These are phyloP conservation scores for Eurypyga helias DNA, from an alignment of 2,113 vertebrate genomes.

Conservation along the genomic window DNA sequence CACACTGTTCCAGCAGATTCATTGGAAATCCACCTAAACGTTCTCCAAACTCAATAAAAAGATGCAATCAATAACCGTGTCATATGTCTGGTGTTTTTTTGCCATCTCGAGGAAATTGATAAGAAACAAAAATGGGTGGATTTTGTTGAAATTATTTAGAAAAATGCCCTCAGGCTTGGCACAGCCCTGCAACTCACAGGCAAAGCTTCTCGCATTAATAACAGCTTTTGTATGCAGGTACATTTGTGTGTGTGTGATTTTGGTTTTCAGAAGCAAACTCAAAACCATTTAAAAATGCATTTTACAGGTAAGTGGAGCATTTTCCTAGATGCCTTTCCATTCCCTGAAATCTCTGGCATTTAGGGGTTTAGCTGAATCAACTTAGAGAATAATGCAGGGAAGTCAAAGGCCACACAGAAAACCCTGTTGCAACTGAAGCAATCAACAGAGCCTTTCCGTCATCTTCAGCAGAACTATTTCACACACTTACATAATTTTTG, in stretches of 20 bases:
- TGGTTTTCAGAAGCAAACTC: background rate
- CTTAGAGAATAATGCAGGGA: background rate
- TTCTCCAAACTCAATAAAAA: background rate
- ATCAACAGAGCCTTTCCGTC: accelerated
- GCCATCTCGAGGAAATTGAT: background rate
- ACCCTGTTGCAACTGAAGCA: background rate
- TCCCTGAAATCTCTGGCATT: background rate
- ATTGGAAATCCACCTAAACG: background rate
- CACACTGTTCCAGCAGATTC: background rate
- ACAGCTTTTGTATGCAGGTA: background rate
- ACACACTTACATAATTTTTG: background rate
- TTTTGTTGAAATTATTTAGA: background rate
- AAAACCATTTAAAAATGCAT: background rate
- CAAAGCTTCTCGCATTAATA: background rate
- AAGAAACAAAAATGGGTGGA: background rate
- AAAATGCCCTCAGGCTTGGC: background rate
- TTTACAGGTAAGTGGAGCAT: background rate
- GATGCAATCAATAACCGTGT: background rate
- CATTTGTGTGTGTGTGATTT: background rate
- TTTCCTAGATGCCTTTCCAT: background rate
- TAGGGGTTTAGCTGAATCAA: background rate
- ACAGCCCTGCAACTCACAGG: background rate
- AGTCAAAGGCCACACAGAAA: background rate
- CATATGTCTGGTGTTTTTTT: accelerated
- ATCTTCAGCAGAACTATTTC: background rate